Conservation (phyloP, 2,888 invertebrate species). For the Operophtera brumata region DNA sequence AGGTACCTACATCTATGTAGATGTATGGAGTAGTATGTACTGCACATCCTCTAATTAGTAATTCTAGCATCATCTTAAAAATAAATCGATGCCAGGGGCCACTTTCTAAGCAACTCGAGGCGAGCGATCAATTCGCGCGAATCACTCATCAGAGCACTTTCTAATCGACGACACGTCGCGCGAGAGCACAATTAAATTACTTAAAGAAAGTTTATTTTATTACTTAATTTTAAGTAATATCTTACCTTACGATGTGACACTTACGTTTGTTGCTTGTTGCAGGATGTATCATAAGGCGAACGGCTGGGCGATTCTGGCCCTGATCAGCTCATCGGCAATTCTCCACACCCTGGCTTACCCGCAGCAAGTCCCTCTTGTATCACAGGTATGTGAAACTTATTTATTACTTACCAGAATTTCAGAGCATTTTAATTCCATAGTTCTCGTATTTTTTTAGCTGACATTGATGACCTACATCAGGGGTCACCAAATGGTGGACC, state of each 20-base stretch:
- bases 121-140: slow-evolving; percentile 72
- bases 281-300: slow-evolving; percentile 84
- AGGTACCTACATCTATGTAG: no score
- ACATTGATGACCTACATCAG: no score
- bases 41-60: slow-evolving; percentile 61
- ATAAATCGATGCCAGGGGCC: slow-evolving; percentile 58
- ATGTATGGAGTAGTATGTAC: no score
- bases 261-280: slow-evolving; percentile 37
- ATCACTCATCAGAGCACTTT: slow-evolving; percentile 77
- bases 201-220: slow-evolving; percentile 44
- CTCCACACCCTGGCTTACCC: slow-evolving; percentile 86
- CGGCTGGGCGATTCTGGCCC: slow-evolving; percentile 85
- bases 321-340: slow-evolving; percentile 84
- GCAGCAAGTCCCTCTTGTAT: slow-evolving; percentile 68
- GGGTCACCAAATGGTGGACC: no score
- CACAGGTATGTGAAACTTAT: slow-evolving; percentile 57
- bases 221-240: slow-evolving; percentile 23
- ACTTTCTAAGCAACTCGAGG: slow-evolving; percentile 73
- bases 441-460: background rate
- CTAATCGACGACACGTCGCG: slow-evolving; percentile 66
- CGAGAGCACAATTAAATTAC: slow-evolving; percentile 61
- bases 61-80: slow-evolving; percentile 59
- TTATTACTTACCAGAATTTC: background rate
- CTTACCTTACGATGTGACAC: slow-evolving; percentile 16
- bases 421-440: background rate